Base-by-base conservation (phyloP, 2,888 invertebrate species). In the Apotomis betuletana region DNA sequence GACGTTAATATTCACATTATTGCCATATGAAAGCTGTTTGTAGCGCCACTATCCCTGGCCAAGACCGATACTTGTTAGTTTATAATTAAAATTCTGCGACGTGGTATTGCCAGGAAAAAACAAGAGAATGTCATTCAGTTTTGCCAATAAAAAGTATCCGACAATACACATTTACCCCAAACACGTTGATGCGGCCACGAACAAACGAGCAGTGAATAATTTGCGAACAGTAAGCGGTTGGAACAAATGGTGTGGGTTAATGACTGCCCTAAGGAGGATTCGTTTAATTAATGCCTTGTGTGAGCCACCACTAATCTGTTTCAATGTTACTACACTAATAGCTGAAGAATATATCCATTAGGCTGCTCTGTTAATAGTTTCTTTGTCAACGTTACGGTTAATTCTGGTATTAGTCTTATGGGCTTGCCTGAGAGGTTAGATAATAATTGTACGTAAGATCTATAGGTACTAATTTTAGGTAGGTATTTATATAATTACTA, bases 201-300 rank as follows among this genome's bases (percentile, higher is more conserved):
- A 82, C 76, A 77, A 81, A 80, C 76, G 73, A 75, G 67, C 74
- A 76, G 80, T 81, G 80, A 78, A 76, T 77, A 79, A 73, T 73
- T 77, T 75, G 74, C 75, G 77, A 76, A 77, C 76, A 76, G 76
- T 80, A 79, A 78, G 79, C 73, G 76, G 74, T 75, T 76, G 74
- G 79, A 78, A 82, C 82, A 83, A 84, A 85, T 84, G 78, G 83
- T 79, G 75, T 57, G 80, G 83, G 82, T 78, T 85, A 85, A 84
- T 83, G 84, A 82, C 75, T 74, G 64, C 69, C 69, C 75, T 75
- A 76, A 75, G 76, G 78, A 77, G 77, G 77, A 81, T 81, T 77
- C 78, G 75, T 78, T 78, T 82, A 82, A 84, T 83, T 83, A 82
- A 82, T 83, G 80, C 78, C 75, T 71, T 70, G 68, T 77, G 79